Percentiles rank a stretch among this genome's conserved stretches.
phyloP scores from a whole-genome alignment of 2,113 vertebrate genomes.

The Galeopterus variegatus region DNA sequence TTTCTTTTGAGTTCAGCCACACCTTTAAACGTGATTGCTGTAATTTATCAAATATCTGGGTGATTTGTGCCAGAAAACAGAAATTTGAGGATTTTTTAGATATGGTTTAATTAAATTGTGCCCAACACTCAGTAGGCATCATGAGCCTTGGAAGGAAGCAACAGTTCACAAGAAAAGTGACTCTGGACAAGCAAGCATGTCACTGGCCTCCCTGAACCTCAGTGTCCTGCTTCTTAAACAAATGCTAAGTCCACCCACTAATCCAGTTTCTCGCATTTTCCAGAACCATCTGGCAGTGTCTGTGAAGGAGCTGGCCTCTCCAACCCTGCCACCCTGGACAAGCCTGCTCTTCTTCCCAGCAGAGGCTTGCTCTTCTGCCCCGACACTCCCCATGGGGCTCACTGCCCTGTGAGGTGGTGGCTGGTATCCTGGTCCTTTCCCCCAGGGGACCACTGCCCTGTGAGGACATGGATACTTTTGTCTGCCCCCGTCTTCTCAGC shows the following conservation, averaged over 20 bases:
- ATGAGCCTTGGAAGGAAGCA: background rate
- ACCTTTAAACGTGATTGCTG: background rate
- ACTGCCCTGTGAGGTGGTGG: background rate
- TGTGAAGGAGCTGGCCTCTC: background rate
- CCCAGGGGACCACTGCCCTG: background rate
- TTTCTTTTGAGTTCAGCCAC: background rate
- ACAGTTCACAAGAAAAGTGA: background rate
- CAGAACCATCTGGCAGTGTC: background rate
- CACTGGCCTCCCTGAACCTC: background rate
- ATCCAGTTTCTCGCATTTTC: background rate
- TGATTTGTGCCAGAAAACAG: background rate
- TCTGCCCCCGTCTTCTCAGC: background rate
- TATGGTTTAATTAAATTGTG: background rate
- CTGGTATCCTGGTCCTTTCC: background rate
- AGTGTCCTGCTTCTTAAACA: background rate
- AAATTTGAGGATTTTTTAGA: background rate
- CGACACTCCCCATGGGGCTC: accelerated
- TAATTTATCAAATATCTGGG: background rate
- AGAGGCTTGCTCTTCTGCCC: background rate
- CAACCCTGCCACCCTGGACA: accelerated
- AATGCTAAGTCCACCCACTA: background rate
- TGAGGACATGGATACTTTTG: background rate
- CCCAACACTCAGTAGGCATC: background rate
- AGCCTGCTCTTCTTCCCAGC: background rate
- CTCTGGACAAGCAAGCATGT: background rate